Base-by-base conservation (phyloP, 2,113 vertebrate species). In the Numida meleagris region DNA sequence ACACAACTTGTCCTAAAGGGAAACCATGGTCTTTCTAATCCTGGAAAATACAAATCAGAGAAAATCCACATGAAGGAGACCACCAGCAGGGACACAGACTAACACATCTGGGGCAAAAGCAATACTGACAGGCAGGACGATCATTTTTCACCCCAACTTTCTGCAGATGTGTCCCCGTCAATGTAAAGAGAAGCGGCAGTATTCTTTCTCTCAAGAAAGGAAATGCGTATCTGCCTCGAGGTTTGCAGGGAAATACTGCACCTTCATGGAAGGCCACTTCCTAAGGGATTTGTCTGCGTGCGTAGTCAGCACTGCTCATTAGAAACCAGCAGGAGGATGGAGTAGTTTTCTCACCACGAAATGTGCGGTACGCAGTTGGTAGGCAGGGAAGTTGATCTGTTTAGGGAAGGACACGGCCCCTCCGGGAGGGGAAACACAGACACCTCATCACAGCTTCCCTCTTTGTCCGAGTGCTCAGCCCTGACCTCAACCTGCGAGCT, bases 361-460 rank as follows among this genome's bases (percentile, higher is more conserved):
- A 45, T 1, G 11, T 14, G 40, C 15, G 9, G 10, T 12, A 14
- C 3, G 33, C 0, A 2, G n/a, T 24, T 55, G 55, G 51, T 6
- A 38, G 71, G 40, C 36, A 34, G 61, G 9, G 40, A 45, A 62
- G 62, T 36, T 4, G 0, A 23, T 11, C 2, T 4, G 17, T 23
- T 83, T 34, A 50, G 34, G 59, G 59, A 61, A 38, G 59, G 14
- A 25, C 24, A 11, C 15, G 57, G 72, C 43, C 50, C 53, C 3
- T 11, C 62, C 70, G 50, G 31, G 57, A 73, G 83, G 16, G 62
- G 40, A 55, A 68, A 45, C 0, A 0, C 27, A 42, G 82, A 55
- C 5, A 19, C 33, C 55, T 34, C 51, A 11, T 57, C 36, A 13
- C 43, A 24, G 9, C 4, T 46, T 58, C 43, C 33, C 62, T 33